Percentiles rank a stretch among this genome's conserved stretches.
Conservation (phyloP, 2,797 vertebrate species). For the Oceanodroma leucorhoa region DNA sequence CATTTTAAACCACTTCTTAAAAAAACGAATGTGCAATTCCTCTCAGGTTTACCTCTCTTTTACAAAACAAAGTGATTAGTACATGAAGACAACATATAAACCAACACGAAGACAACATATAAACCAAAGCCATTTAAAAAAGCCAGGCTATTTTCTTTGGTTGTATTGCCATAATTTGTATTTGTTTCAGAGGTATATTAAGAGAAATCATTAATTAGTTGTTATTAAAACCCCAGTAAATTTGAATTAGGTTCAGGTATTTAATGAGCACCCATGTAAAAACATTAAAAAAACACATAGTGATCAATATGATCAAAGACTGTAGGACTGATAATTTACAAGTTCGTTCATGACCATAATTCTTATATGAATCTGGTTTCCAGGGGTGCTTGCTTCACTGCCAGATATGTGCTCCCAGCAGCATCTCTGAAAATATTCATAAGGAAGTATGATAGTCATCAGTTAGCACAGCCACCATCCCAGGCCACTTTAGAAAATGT, state of each 20-base stretch:
- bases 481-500: neutral
- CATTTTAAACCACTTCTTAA: neutral
- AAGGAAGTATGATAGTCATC: neutral
- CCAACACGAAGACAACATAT: neutral
- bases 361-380: neutral
- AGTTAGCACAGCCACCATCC: neutral
- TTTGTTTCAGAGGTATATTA: neutral
- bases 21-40: neutral
- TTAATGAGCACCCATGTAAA: neutral
- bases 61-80: neutral
- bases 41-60: neutral
- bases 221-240: neutral
- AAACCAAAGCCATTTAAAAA: neutral
- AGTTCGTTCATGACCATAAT: neutral
- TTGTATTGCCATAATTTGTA: neutral
- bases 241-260: neutral
- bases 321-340: neutral
- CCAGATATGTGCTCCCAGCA: neutral
- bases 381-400: neutral
- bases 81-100: neutral
- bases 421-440: neutral
- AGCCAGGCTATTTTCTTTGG: neutral
- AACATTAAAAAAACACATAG: neutral
- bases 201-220: neutral
- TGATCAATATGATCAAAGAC: neutral